Conservation (phyloP, 2,888 invertebrate species). For the Litoditis marina region DNA sequence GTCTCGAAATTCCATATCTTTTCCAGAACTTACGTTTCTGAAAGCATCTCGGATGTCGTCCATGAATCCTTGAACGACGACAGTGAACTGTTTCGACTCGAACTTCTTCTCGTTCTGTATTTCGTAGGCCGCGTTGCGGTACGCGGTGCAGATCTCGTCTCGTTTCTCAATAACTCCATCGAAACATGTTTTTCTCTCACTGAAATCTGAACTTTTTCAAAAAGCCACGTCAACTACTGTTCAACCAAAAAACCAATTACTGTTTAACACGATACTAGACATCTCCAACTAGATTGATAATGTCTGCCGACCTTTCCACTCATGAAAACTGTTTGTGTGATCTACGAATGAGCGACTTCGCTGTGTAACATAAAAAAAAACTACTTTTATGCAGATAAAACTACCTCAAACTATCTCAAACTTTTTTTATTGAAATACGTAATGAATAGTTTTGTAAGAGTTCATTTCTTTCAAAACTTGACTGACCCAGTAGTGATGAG, state of each 20-base stretch:
- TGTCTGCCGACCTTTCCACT: too few relatives aligned
- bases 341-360: too few relatives aligned
- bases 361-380: neutral
- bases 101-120: conserved; percentile 35
- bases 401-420: too few relatives aligned
- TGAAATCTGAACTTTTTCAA: conserved; percentile 1
- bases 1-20: neutral
- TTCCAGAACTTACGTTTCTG: conserved; percentile 18
- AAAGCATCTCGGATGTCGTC: conserved; percentile 23
- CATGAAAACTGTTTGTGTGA: too few relatives aligned
- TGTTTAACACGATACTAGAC: too few relatives aligned
- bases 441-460: too few relatives aligned
- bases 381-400: neutral
- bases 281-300: too few relatives aligned
- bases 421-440: too few relatives aligned
- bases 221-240: too few relatives aligned
- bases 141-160: conserved; percentile 3
- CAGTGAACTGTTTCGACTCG: conserved; percentile 25
- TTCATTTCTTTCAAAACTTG: neutral
- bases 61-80: conserved; percentile 29
- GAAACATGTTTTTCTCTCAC: conserved; percentile 12
- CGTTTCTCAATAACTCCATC: conserved; percentile 9
- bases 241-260: too few relatives aligned
- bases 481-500: conserved; percentile 29
- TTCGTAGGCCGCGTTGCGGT: conserved; percentile 17